These are phyloP conservation scores for Psittacula echo DNA, from an alignment of 2,797 vertebrate genomes.

Conservation along the genomic window DNA sequence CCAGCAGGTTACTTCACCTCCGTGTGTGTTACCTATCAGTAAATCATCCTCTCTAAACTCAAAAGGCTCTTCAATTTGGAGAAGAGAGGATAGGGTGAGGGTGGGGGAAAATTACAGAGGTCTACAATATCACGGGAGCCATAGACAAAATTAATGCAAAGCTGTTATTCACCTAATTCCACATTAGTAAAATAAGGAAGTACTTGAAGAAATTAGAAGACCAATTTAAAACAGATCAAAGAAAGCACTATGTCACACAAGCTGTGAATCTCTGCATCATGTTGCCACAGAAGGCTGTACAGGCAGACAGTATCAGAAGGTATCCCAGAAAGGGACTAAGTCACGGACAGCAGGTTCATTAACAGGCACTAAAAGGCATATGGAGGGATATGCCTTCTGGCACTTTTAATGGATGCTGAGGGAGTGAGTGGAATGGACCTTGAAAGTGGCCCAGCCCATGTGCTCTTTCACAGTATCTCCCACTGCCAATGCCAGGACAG, in stretches of 20 bases:
- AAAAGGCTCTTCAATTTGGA: neutral
- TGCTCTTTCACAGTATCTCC: neutral
- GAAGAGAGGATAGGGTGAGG: neutral
- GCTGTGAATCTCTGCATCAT: neutral
- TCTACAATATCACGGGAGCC: neutral
- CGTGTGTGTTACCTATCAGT: neutral
- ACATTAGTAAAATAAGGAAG: neutral
- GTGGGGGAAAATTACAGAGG: neutral
- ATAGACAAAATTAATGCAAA: neutral
- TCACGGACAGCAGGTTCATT: accelerated
- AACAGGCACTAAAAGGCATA: neutral
- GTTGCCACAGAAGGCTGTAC: neutral
- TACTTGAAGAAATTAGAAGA: slow-evolving; percentile 15
- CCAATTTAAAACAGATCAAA: neutral
- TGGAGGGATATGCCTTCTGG: neutral
- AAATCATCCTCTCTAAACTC: slow-evolving; percentile 15
- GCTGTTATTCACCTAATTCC: neutral
- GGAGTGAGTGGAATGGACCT: neutral
- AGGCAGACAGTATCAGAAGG: neutral
- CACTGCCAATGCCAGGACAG: neutral
- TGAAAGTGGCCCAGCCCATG: neutral
- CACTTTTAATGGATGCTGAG: neutral
- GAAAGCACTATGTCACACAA: neutral
- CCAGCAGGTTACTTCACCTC: slow-evolving; percentile 1
- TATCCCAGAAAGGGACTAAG: neutral